Evolutionary conservation across 2,888 invertebrate genomes (phyloP).

Genomic region (Lordiphosa andalusiaca): DNA sequence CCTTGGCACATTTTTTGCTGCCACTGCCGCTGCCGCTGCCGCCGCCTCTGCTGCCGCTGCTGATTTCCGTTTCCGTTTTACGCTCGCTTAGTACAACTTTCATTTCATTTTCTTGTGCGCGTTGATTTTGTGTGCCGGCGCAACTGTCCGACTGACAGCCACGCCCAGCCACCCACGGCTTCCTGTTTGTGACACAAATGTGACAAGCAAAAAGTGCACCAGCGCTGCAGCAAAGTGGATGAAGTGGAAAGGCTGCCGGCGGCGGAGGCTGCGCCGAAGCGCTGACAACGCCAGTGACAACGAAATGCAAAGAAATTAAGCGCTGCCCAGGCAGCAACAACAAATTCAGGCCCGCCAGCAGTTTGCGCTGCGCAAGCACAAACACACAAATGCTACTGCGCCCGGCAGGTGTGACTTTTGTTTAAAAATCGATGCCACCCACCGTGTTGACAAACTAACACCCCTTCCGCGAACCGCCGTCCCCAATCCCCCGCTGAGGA

Average conservation of each 20-base stretch:
- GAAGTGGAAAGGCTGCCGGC: constrained; percentile 55
- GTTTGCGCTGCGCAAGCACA: constrained; percentile 49
- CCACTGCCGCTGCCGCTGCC: constrained; percentile 27
- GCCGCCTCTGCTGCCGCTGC: constrained; percentile 38
- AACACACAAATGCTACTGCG: constrained; percentile 29
- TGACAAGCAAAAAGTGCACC: constrained; percentile 76
- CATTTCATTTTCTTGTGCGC: constrained; percentile 69
- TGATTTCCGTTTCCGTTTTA: constrained; percentile 76
- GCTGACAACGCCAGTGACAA: constrained; percentile 61
- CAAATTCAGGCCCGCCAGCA: constrained; percentile 47
- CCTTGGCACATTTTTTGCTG: constrained; percentile 71
- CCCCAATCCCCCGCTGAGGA: not conserved
- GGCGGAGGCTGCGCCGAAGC: constrained; percentile 32
- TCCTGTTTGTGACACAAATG: constrained; percentile 78
- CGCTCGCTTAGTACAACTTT: constrained; percentile 70
- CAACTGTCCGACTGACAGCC: constrained; percentile 39
- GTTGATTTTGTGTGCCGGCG: constrained; percentile 58
- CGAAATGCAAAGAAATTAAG: constrained; percentile 71
- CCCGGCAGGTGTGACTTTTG: not conserved
- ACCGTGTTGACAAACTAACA: constrained; percentile 34
- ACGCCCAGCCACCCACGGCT: constrained; percentile 38
- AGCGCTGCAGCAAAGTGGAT: constrained; percentile 59
- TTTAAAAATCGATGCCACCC: constrained; percentile 26
- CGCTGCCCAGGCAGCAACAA: constrained; percentile 59
- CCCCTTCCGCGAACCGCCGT: constrained; percentile 3